phyloP scores from a whole-genome alignment of 2,113 vertebrate genomes.

The Leptocoma aspasia region DNA sequence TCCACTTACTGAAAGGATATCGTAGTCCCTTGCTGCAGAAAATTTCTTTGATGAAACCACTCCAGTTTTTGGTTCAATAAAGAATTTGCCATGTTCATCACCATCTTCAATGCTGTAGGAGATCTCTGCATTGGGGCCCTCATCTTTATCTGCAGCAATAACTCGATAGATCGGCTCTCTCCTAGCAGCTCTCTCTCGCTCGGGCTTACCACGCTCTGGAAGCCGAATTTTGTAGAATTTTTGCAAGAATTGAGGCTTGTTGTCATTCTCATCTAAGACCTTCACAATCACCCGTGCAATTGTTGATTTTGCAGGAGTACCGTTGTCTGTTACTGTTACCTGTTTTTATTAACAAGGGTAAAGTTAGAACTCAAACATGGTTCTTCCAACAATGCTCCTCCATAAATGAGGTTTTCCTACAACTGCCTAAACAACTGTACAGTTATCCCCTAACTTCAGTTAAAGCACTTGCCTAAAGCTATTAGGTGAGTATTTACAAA shows the following conservation, averaged over 20 bases:
- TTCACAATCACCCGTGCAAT: conserved; percentile 87
- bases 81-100: conserved; percentile 92
- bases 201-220: conserved; percentile 85
- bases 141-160: conserved; percentile 88
- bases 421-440: background rate
- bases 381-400: background rate
- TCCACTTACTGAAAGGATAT: conserved; percentile 92
- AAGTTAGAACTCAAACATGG: background rate
- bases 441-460: background rate
- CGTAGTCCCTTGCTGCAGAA: conserved; percentile 90
- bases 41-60: conserved; percentile 92
- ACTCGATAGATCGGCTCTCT: conserved; percentile 92
- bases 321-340: conserved; percentile 90
- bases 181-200: conserved; percentile 76
- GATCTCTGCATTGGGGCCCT: conserved; percentile 92
- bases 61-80: conserved; percentile 96
- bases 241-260: conserved; percentile 91
- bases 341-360: conserved; percentile 49
- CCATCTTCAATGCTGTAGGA: conserved; percentile 97
- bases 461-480: background rate
- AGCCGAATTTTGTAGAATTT: conserved; percentile 96
- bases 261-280: conserved; percentile 97
- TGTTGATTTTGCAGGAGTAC: conserved; percentile 83
- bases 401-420: background rate
- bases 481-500: background rate